These are phyloP conservation scores for Melinaea marsaeus DNA, from an alignment of 2,888 invertebrate genomes.

Conservation along the genomic window DNA sequence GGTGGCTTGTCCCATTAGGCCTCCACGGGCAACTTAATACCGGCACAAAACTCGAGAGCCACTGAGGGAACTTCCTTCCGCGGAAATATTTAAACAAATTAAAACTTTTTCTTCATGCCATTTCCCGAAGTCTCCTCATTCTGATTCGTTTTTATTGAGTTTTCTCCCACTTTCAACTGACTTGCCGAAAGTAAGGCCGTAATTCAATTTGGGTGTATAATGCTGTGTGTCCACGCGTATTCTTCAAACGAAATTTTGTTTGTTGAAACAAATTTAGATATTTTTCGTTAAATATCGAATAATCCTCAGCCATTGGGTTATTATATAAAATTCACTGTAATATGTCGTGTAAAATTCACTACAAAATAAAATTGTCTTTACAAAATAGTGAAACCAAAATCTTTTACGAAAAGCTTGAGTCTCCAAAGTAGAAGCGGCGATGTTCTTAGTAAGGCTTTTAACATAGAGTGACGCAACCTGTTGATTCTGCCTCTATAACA, in stretches of 20 bases:
- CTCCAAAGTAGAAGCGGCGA: constrained; percentile 18
- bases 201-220: constrained; percentile 37
- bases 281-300: constrained; percentile 3
- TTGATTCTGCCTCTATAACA: constrained; percentile 29
- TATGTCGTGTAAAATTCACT: too few relatives aligned
- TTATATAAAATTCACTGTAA: too few relatives aligned
- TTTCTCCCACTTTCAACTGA: constrained; percentile 44
- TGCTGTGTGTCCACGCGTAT: constrained; percentile 32
- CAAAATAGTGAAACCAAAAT: constrained; percentile 8
- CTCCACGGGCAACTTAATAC: constrained; percentile 62
- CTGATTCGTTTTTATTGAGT: constrained; percentile 60
- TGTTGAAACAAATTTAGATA: constrained; percentile 12
- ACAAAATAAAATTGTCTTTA: background rate
- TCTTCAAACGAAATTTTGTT: constrained; percentile 15
- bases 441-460: constrained; percentile 24
- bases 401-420: constrained; percentile 7
- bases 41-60: constrained; percentile 62
- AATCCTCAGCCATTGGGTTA: too few relatives aligned
- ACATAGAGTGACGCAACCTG: constrained; percentile 27
- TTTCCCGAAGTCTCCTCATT: constrained; percentile 58
- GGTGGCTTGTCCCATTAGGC: constrained; percentile 73
- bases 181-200: constrained; percentile 37
- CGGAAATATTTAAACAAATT: constrained; percentile 76
- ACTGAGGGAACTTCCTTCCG: constrained; percentile 51
- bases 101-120: constrained; percentile 70